Base-by-base conservation (phyloP, 2,797 vertebrate genomes). In the Crocodylus rhombifer region DNA sequence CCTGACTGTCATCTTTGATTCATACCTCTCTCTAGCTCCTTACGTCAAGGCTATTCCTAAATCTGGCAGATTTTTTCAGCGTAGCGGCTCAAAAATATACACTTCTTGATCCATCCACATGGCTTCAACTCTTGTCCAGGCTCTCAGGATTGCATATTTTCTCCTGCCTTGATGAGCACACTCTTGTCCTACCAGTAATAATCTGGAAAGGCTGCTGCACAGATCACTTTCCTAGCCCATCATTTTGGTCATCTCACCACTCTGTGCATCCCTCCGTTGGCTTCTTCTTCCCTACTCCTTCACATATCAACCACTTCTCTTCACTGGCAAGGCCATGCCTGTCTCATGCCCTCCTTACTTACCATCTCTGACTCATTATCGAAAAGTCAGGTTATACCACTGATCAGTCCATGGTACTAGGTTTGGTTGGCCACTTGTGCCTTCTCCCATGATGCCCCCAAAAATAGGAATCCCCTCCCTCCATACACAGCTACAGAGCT, bases 221-320 rank as follows among this genome's bases (percentile, higher is more conserved):
- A 51, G 3, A 51, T 51, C 42, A 51, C 42, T 51, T 51, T 11
- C 42, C 42, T 86, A 84, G 26, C 15, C 65, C 33, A 36, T 55
- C 2, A 1, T 42, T 76, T 18, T 71, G 3, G 67, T 15, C 16
- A 42, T 56, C 42, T 76, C 1, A 0, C 14, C 7, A 51, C 42
- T 51, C 42, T 51, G 10, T 51, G 42, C 2, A 0, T 26, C 65
- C 21, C 5, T 89, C 63, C 74, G 0, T 17, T 84, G 63, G 80
- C 56, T 14, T 20, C 3, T 42, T 20, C 42, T 71, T 20, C 64
- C 14, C 26, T 80, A 26, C 65, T 21, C 42, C 42, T 51, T 51
- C 42, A 51, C 42, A 11, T 51, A 3, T 51, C 56, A 83, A 56
- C 17, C 51, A 73, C 51, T 51, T 28, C 2, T 55, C 36, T 83